Evolutionary conservation across 2,113 vertebrate genomes (phyloP), one percentile per base, ranked within the genome.

Genomic region (Sinocyclocheilus rhinocerous): DNA sequence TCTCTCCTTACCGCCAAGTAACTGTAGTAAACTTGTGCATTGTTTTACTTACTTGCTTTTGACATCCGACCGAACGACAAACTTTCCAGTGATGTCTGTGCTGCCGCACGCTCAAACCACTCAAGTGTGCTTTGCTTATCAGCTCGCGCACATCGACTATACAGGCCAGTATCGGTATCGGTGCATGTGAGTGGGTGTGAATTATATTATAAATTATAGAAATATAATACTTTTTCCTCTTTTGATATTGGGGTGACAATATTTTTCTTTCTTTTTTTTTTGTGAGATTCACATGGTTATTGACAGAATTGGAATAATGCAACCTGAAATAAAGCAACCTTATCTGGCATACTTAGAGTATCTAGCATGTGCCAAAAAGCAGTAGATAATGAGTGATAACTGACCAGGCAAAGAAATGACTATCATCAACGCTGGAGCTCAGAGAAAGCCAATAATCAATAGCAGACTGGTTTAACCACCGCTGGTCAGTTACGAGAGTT

Each of bases 391-490:
- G 59, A 81, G 4, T 65, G 39, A 76, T 73, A 85, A 79, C 80
- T 67, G 57, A 45, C 67, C 29, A 48, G 57, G 69, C 69, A 73
- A 81, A 86, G 33, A 81, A 88, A 84, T 24, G 20, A 78, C 61
- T n/a, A 24, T 75, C 16, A 36, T 52, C 48, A 52, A n/a, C 12
- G 7, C 26, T 48, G 72, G 50, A 65, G 13, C 11, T 24, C 48
- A 39, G 45, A 39, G 76, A n/a, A 57, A 72, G 24, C 33, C 76
- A 86, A 83, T 86, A 84, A 85, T 88, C 89, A 82, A 85, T 86
- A 83, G 57, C 76, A 65, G 63, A 86, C 67, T 84, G 6, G 57
- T 75, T 84, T 63, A 86, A 87, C 85, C 84, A 85, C 57, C 48
- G 52, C 79, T 72, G 69, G 76, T 84, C 73, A 75, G 22, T 39